Evolutionary conservation across 2,888 invertebrate genomes (phyloP).

Genomic region (Bugulina stolonifera): DNA sequence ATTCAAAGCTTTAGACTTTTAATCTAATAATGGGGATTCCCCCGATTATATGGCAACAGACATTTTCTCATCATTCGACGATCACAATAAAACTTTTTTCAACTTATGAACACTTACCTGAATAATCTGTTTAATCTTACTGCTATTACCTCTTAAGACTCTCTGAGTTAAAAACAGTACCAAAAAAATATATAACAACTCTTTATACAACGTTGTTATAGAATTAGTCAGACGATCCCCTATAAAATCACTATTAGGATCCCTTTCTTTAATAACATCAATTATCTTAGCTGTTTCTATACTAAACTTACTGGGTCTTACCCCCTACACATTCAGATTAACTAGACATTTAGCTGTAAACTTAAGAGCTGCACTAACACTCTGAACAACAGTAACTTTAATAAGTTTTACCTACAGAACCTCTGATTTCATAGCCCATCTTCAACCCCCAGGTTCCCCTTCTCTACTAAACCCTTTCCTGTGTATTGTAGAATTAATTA

Average conservation of each 20-base stretch:
- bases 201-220: not conserved
- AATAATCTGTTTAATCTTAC: too few relatives aligned
- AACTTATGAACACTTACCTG: too few relatives aligned
- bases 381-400: not conserved
- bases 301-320: not conserved
- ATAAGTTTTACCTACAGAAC: not conserved
- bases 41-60: not conserved
- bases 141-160: too few relatives aligned
- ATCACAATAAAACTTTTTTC: not conserved
- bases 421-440: not conserved
- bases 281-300: not conserved
- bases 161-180: too few relatives aligned
- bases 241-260: not conserved
- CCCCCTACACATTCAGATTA: not conserved
- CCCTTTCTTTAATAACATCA: not conserved
- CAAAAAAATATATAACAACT: not conserved
- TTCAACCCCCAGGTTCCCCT: not conserved
- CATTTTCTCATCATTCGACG: not conserved
- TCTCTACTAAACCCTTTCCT: not conserved
- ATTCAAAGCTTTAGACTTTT: not conserved
- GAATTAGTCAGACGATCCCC: not conserved
- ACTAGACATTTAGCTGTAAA: constrained; percentile 1
- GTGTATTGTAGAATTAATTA: not conserved
- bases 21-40: not conserved
- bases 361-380: not conserved